phyloP scores from a whole-genome alignment of 2,113 vertebrate species.

The Pyrgilauda ruficollis region DNA sequence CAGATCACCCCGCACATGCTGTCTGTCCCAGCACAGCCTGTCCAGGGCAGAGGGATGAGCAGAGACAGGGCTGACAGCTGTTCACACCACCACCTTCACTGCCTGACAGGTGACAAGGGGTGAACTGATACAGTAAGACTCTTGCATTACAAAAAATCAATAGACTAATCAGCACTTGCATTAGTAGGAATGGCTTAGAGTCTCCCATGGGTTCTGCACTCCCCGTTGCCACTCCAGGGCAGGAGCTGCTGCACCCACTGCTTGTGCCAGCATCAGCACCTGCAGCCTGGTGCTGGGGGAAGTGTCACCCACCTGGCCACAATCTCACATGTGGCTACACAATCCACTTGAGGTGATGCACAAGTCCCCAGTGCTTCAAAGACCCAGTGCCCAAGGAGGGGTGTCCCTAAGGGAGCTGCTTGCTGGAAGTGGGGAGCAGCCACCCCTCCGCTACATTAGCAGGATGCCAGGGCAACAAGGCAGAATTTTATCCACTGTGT shows the following conservation, averaged over 20 bases:
- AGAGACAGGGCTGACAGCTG: neutral
- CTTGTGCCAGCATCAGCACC: neutral
- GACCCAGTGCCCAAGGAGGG: neutral
- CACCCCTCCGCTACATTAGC: rapidly evolving
- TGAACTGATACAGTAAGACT: neutral
- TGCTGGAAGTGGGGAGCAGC: neutral
- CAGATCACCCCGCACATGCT: neutral
- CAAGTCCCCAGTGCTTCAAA: neutral
- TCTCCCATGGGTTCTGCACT: neutral
- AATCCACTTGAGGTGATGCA: neutral
- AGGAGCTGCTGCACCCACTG: neutral
- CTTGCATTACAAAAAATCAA: neutral
- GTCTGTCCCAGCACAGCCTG: neutral
- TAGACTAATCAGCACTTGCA: neutral
- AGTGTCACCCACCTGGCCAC: neutral
- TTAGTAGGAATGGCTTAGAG: neutral
- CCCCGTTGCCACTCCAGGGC: neutral
- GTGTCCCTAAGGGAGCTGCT: neutral
- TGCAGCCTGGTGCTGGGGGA: neutral
- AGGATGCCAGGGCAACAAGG: neutral
- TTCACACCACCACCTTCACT: neutral
- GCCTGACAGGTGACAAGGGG: slow-evolving; percentile 26
- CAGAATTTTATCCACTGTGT: neutral
- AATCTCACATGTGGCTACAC: neutral
- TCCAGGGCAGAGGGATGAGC: neutral